Evolutionary conservation across 2,888 invertebrate genomes (phyloP), one percentile per base, ranked within the genome.

Genomic region (Pherbina coryleti): DNA sequence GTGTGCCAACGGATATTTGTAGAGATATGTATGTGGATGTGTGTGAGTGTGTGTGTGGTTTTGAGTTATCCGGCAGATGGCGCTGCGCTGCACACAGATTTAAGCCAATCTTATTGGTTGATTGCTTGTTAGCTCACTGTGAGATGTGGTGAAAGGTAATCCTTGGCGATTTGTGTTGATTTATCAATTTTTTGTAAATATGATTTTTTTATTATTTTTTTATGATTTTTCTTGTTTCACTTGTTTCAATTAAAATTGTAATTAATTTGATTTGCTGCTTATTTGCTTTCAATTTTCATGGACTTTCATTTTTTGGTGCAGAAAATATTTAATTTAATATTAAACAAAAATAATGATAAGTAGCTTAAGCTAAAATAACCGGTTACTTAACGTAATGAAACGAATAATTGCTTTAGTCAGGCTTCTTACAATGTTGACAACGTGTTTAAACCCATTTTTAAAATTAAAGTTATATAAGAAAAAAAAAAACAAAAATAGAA

Each of bases 211-310:
- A 19, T 17, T 60, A 74, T 14, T 73, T 53, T 60, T 67, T 77
- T 22, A 11, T 64, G 19, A 51, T 51, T 49, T 72, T 57, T 69
- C 25, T 64, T 72, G 25, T 51, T 66, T 9, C 57, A 34, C 64
- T 55, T 78, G 25, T 75, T 77, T 73, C 75, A 37, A 77, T 75
- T 67, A 75, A 67, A 67, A 75, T 75, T 67, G 57, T 22, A 75
- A 75, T 75, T 57, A 75, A 75, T 66, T 75, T 34, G 69, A 72
- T 76, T 51, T 72, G 44, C 51, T 37, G 75, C 76, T 78, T 78
- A 74, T 77, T 77, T 76, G 75, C 77, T 80, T 77, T 78, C 60
- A 31, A 73, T 44, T 75, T 57, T 51, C 44, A 4, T 67, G 62
- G 19, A 67, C 51, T 57, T 11, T 60, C 49, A 19, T 19, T 14